A percentile compares a stretch with the other conserved stretches of the same genome.
Conservation (phyloP, 2,888 invertebrate species). For the Gandaritis pyraliata region DNA sequence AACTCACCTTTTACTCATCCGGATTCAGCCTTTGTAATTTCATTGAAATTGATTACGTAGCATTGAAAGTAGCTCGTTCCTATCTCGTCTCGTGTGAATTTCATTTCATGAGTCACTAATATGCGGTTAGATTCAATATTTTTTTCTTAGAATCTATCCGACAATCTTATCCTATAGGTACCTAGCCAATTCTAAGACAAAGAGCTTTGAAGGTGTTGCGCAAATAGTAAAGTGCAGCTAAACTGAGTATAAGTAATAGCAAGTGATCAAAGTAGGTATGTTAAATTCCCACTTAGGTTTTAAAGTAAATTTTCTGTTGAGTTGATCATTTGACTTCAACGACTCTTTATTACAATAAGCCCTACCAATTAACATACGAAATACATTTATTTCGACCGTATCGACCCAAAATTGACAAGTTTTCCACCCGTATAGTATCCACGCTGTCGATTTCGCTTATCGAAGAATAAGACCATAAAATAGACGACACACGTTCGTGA, state of each 20-base stretch:
- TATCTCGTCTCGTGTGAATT: slow-evolving; percentile 23
- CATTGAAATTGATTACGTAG: slow-evolving; percentile 17
- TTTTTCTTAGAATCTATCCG: slow-evolving; percentile 31
- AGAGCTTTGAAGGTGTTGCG: slow-evolving; percentile 28
- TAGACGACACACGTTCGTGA: slow-evolving; percentile 66
- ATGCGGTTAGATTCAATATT: slow-evolving; percentile 34
- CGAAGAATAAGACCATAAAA: slow-evolving; percentile 54
- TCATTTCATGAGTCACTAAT: slow-evolving; percentile 28
- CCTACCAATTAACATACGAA: slow-evolving; percentile 23
- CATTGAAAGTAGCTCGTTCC: slow-evolving; percentile 9
- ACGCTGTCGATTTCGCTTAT: slow-evolving; percentile 48
- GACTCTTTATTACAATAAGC: slow-evolving; percentile 9
- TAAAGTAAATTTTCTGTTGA: slow-evolving; percentile 5
- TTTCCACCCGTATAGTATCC: slow-evolving; percentile 37
- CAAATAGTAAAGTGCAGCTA: slow-evolving; percentile 21
- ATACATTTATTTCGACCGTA: slow-evolving; percentile 31
- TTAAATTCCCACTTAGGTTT: slow-evolving; percentile 1
- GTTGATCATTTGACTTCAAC: slow-evolving; percentile 4
- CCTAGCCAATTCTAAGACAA: slow-evolving; percentile 30
- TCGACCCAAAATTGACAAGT: slow-evolving; percentile 29
- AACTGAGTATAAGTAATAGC: slow-evolving; percentile 14
- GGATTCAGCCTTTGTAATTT: background rate
- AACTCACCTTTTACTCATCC: background rate
- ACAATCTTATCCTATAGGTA: slow-evolving; percentile 29
- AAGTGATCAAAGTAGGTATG: slow-evolving; percentile 3